Conservation (phyloP, 2,797 vertebrate species). For the Liparis tanakae region DNA sequence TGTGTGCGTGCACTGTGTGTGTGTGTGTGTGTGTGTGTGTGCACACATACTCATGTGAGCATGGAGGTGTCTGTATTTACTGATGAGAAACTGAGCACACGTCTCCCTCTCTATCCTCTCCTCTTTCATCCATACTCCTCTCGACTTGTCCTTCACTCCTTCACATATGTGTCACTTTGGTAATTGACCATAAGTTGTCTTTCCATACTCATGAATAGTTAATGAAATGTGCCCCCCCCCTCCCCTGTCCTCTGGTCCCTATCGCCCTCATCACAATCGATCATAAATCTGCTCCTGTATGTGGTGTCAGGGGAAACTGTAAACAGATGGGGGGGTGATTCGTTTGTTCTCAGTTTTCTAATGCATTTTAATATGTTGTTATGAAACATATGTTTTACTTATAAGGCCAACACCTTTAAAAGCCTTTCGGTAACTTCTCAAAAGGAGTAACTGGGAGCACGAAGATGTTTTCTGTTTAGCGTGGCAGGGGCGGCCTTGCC, state of each 20-base stretch:
- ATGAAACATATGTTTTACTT: constrained; percentile 4
- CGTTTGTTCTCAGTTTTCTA: constrained; percentile 29
- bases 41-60: constrained; percentile 8
- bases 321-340: constrained; percentile 51
- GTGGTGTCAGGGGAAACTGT: constrained; percentile 50
- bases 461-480: constrained; percentile 63
- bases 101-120: constrained; percentile 22
- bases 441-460: constrained; percentile 10
- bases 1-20: constrained; percentile 1
- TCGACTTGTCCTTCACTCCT: constrained; percentile 72
- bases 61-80: constrained; percentile 52
- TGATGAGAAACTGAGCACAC: constrained; percentile 48
- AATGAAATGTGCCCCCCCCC: constrained; percentile 62
- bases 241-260: constrained; percentile 28
- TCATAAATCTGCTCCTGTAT: constrained; percentile 62
- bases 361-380: constrained; percentile 15
- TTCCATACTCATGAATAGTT: constrained; percentile 78
- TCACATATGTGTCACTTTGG: constrained; percentile 66
- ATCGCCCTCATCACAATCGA: constrained; percentile 55
- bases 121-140: constrained; percentile 45
- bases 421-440: background rate
- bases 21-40: background rate
- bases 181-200: constrained; percentile 76
- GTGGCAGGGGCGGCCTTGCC: constrained; percentile 30
- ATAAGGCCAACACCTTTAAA: background rate